These are phyloP conservation scores for Mastacembelus armatus DNA, from an alignment of 2,797 vertebrate species.

Conservation along the genomic window DNA sequence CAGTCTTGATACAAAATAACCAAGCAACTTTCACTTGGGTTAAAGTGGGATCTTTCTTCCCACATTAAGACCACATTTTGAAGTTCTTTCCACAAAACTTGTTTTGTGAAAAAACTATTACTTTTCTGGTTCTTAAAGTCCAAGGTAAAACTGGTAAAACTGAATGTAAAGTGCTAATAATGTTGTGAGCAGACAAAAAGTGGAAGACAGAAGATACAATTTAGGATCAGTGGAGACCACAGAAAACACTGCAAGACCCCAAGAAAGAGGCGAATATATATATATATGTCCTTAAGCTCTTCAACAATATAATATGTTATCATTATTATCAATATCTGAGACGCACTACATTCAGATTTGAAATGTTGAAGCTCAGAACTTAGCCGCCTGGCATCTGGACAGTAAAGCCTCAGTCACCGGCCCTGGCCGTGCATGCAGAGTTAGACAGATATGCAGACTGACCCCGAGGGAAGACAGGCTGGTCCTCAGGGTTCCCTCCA, in stretches of 20 bases:
- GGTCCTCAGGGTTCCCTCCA: slow-evolving; percentile 79
- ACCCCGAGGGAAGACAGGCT: slow-evolving; percentile 84
- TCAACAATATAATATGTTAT: neutral
- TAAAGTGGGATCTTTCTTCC: no score
- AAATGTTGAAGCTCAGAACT: slow-evolving; percentile 52
- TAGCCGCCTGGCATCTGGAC: slow-evolving; percentile 39
- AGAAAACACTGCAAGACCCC: no score
- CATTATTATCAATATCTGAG: slow-evolving; percentile 10
- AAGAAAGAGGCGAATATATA: neutral
- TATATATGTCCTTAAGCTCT: neutral
- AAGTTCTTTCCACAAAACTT: no score
- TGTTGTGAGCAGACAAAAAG: no score
- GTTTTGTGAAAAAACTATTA: no score
- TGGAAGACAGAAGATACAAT: neutral
- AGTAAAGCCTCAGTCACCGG: slow-evolving; percentile 45
- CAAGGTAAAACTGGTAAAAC: no score
- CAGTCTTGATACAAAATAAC: no score
- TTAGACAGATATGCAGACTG: slow-evolving; percentile 61
- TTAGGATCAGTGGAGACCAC: neutral
- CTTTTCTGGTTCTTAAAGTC: no score
- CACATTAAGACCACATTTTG: no score
- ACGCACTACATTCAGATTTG: slow-evolving; percentile 39
- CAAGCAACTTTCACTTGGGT: no score
- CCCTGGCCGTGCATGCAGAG: slow-evolving; percentile 47
- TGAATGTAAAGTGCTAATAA: no score